phyloP scores from a whole-genome alignment of 2,113 vertebrate genomes.

The Mohoua ochrocephala region DNA sequence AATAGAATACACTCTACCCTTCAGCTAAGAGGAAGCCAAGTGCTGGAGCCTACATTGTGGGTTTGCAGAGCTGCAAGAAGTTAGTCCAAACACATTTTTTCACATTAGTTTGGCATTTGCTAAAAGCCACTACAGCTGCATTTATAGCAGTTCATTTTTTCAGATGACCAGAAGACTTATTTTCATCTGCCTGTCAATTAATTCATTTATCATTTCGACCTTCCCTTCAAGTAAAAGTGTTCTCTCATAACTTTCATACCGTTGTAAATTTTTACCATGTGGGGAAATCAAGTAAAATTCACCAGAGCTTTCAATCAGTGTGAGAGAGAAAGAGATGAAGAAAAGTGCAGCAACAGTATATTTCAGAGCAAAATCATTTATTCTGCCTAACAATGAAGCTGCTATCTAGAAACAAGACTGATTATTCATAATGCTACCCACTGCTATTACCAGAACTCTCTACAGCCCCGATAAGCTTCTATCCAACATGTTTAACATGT shows the following conservation, averaged over 20 bases:
- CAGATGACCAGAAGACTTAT: slow-evolving; percentile 30
- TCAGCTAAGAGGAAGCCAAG: background rate
- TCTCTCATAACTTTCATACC: slow-evolving; percentile 42
- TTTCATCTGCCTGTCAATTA: slow-evolving; percentile 51
- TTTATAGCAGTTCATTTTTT: slow-evolving; percentile 5
- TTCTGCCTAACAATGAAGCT: slow-evolving; percentile 54
- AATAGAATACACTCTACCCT: background rate
- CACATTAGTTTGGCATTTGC: slow-evolving; percentile 38
- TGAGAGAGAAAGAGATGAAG: background rate
- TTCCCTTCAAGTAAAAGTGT: slow-evolving; percentile 31
- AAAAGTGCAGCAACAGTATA: slow-evolving; percentile 11
- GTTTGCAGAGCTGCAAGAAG: background rate
- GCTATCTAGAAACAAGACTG: slow-evolving; percentile 53
- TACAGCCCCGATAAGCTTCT: slow-evolving; percentile 14
- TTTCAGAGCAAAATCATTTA: slow-evolving; percentile 54
- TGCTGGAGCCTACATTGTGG: background rate
- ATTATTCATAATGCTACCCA: slow-evolving; percentile 43
- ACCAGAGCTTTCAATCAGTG: slow-evolving; percentile 32
- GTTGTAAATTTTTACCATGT: slow-evolving; percentile 52
- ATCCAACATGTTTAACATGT: slow-evolving; percentile 41
- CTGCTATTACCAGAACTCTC: slow-evolving; percentile 50
- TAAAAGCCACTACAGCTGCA: slow-evolving; percentile 19
- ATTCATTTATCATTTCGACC: slow-evolving; percentile 28
- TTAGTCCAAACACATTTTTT: slow-evolving; percentile 26
- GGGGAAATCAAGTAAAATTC: slow-evolving; percentile 29